These are phyloP conservation scores for Lobophora halterata DNA, from an alignment of 2,888 invertebrate genomes.

Conservation along the genomic window DNA sequence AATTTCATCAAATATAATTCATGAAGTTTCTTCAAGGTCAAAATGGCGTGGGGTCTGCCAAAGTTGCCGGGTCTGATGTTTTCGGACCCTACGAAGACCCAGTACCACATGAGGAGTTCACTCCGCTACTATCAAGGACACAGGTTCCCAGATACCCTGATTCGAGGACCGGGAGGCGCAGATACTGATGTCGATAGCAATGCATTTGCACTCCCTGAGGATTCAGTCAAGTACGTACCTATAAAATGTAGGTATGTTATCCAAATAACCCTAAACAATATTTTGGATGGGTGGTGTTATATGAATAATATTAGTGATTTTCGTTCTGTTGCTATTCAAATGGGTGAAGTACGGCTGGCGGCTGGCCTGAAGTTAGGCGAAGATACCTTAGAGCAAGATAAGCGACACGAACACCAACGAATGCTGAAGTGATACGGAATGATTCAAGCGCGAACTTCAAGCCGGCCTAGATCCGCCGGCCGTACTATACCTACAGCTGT, in stretches of 20 bases:
- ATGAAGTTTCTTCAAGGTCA: constrained; percentile 6
- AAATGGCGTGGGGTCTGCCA: constrained; percentile 83
- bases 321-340: no score
- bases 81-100: constrained; percentile 82
- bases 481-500: no score
- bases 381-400: no score
- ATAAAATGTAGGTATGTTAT: no score
- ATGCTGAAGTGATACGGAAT: no score
- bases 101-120: constrained; percentile 82
- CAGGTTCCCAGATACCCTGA: constrained; percentile 77
- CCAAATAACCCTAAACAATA: constrained; percentile 7
- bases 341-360: no score
- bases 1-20: no score
- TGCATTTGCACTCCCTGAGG: constrained; percentile 75
- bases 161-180: constrained; percentile 81
- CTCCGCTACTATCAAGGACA: constrained; percentile 85
- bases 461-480: no score
- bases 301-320: no score
- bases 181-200: constrained; percentile 83
- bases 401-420: no score
- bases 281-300: constrained; percentile 9
- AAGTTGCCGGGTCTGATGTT: constrained; percentile 86
- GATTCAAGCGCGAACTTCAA: no score
- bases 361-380: no score
- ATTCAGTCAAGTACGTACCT: constrained; percentile 73